phyloP scores from a whole-genome alignment of 2,888 invertebrate genomes.

The Tetranychus piercei region DNA sequence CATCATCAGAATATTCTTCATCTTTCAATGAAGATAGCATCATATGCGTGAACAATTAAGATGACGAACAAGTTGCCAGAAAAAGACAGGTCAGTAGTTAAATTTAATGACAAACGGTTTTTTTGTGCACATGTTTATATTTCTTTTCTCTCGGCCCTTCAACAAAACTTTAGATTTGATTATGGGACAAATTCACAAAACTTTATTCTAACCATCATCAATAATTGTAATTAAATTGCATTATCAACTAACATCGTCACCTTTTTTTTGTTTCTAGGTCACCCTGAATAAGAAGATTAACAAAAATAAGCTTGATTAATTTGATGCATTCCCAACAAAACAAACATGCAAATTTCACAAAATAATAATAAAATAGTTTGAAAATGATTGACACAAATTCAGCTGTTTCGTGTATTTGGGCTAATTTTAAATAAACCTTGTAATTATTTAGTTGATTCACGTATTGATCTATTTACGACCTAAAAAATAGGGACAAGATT shows the following conservation, averaged over 20 bases:
- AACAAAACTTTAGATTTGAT: no score
- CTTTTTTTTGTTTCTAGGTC: not conserved
- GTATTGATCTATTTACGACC: no score
- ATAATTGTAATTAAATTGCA: not conserved
- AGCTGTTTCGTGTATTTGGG: no score
- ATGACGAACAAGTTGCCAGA: not conserved
- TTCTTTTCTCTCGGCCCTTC: no score
- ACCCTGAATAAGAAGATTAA: not conserved
- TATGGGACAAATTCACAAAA: not conserved
- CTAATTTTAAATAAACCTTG: no score
- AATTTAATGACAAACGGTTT: not conserved
- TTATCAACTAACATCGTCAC: not conserved
- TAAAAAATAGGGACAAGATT: not conserved
- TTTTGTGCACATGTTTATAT: no score
- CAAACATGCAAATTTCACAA: no score
- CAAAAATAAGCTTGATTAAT: not conserved
- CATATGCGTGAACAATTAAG: not conserved
- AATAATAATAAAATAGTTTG: no score
- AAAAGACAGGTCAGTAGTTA: not conserved
- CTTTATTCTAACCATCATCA: slow-evolving; percentile 34
- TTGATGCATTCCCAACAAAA: no score
- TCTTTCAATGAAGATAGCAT: not conserved
- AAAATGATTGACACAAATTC: no score
- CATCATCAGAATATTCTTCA: not conserved
- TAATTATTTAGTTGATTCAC: no score